Conservation (phyloP, 2,888 invertebrate genomes). For the Allygus modestus region DNA sequence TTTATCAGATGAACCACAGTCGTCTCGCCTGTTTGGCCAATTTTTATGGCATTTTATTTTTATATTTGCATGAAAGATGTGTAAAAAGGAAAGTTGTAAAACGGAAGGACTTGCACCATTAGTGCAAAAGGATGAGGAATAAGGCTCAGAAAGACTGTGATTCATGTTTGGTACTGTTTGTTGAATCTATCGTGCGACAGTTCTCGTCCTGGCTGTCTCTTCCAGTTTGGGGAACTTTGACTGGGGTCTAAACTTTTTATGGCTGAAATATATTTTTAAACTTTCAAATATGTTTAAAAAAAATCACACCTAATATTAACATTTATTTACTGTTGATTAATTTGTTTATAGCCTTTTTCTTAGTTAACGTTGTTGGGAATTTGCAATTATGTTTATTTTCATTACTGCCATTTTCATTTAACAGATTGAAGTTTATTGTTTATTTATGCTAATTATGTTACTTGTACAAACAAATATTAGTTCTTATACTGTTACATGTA, state of each 20-base stretch:
- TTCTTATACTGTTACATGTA: too few relatives aligned
- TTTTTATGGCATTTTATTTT: constrained; percentile 17
- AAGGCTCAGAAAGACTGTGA: background rate
- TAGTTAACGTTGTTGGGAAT: too few relatives aligned
- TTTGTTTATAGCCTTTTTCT: too few relatives aligned
- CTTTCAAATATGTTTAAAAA: too few relatives aligned
- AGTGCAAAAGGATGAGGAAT: too few relatives aligned
- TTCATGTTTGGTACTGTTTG: background rate
- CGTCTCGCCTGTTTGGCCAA: background rate
- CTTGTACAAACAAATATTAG: too few relatives aligned
- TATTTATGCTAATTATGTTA: too few relatives aligned
- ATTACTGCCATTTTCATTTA: too few relatives aligned
- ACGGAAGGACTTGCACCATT: background rate
- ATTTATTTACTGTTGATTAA: background rate
- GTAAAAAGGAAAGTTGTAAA: background rate
- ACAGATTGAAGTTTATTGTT: too few relatives aligned
- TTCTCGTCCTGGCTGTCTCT: background rate
- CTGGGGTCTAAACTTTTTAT: constrained; percentile 44
- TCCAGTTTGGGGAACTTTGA: constrained; percentile 54
- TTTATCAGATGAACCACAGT: background rate
- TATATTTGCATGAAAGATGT: background rate
- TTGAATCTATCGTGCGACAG: background rate
- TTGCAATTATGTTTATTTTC: too few relatives aligned
- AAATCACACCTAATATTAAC: background rate
- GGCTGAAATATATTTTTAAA: too few relatives aligned